These are phyloP conservation scores for Malacoctenus gilli DNA, from an alignment of 2,797 vertebrate genomes.

Conservation along the genomic window DNA sequence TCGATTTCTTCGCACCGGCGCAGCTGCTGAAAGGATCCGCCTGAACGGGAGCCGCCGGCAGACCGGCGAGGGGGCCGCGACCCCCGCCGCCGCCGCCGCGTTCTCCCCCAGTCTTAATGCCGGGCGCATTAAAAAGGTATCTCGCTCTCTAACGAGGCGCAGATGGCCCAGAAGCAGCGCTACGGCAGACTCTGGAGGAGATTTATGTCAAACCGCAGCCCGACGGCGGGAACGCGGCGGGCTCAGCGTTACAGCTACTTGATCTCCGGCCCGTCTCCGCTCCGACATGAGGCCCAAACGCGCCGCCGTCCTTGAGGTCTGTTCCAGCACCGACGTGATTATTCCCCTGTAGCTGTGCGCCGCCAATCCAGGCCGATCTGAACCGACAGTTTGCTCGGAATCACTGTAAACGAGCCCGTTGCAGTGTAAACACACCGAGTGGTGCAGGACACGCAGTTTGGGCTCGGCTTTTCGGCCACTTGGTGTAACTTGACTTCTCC, in stretches of 20 bases:
- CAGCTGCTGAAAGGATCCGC: not conserved
- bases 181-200: slow-evolving; percentile 49
- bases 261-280: slow-evolving; percentile 57
- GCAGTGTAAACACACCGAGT: slow-evolving; percentile 18
- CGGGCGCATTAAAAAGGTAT: slow-evolving; percentile 71
- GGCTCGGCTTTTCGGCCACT: too few species aligned
- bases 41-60: slow-evolving; percentile 25
- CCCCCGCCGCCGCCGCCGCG: slow-evolving; percentile 20
- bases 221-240: slow-evolving; percentile 50
- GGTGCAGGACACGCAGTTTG: too few species aligned
- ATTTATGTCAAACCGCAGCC: slow-evolving; percentile 61
- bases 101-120: slow-evolving; percentile 63
- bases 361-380: slow-evolving; percentile 42
- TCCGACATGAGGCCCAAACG: slow-evolving; percentile 40
- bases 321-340: slow-evolving; percentile 47
- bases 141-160: slow-evolving; percentile 61
- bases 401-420: slow-evolving; percentile 37
- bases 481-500: too few species aligned
- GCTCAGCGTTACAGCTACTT: slow-evolving; percentile 58
- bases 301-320: slow-evolving; percentile 37
- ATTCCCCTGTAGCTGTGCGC: slow-evolving; percentile 37
- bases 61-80: slow-evolving; percentile 24
- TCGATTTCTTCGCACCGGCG: slow-evolving; percentile 7
- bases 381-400: slow-evolving; percentile 45
- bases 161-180: slow-evolving; percentile 61